Conservation (phyloP, 2,113 vertebrate genomes). For the Pandion haliaetus region DNA sequence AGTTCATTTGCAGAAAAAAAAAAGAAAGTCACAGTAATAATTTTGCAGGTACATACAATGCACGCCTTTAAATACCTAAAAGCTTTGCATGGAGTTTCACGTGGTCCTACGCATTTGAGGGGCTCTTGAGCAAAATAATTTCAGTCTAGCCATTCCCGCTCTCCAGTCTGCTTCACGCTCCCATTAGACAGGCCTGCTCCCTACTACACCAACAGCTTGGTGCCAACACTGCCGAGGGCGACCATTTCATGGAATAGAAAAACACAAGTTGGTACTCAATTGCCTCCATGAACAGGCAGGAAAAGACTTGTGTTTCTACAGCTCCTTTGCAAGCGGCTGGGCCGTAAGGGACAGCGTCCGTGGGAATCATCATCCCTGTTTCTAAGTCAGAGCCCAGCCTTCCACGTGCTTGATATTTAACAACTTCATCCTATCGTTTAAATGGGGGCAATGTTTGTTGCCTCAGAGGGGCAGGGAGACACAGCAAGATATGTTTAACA, state of each 20-base stretch:
- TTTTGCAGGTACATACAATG: background rate
- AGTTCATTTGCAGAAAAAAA: background rate
- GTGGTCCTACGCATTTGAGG: background rate
- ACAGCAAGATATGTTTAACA: background rate
- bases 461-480: background rate
- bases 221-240: background rate
- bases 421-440: background rate
- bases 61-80: background rate
- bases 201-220: background rate
- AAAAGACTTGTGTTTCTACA: background rate
- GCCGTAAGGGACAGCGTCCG: background rate
- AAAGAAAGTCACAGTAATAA: too few relatives aligned
- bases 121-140: background rate
- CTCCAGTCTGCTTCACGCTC: background rate
- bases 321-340: background rate
- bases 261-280: background rate
- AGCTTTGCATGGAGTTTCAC: background rate
- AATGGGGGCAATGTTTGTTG: background rate
- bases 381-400: background rate
- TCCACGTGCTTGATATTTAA: background rate
- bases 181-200: rapidly evolving
- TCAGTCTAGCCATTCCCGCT: background rate
- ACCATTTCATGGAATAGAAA: background rate
- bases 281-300: background rate
- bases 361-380: background rate